Evolutionary conservation across 2,113 vertebrate genomes (phyloP).

Genomic region (Chloebia gouldiae): DNA sequence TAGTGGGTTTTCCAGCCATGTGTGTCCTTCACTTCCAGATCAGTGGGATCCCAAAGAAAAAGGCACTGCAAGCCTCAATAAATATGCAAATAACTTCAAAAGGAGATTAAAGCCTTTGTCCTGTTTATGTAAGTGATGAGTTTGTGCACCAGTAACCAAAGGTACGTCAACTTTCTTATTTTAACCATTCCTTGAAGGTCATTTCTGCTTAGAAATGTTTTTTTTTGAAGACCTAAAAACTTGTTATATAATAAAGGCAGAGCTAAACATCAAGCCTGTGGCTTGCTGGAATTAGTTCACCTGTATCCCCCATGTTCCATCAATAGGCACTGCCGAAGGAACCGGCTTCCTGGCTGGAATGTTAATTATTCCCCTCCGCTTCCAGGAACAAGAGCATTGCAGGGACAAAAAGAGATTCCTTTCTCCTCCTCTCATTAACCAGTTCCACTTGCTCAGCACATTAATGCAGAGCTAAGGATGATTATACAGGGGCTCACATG

Average conservation of each 20-base stretch:
- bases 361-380: constrained; percentile 40
- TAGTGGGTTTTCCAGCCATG: background rate
- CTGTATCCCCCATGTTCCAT: constrained; percentile 6
- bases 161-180: background rate
- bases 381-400: constrained; percentile 45
- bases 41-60: background rate
- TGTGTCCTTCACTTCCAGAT: background rate
- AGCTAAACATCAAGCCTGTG: constrained; percentile 5
- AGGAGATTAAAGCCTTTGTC: background rate
- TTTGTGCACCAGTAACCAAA: background rate
- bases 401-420: background rate
- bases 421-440: constrained; percentile 36
- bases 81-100: constrained; percentile 10
- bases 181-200: constrained; percentile 24
- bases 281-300: constrained; percentile 47
- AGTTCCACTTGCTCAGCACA: constrained; percentile 47
- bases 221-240: background rate
- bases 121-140: background rate
- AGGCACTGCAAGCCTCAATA: background rate
- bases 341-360: constrained; percentile 41
- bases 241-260: constrained; percentile 7
- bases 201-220: background rate
- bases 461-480: background rate
- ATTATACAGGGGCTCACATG: background rate
- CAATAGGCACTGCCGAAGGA: constrained; percentile 8